Evolutionary conservation across 30 jellyfish, hydroid and myxozoan genomes (phyloP).

Genomic region (Chrysaora quinquecirrha): DNA sequence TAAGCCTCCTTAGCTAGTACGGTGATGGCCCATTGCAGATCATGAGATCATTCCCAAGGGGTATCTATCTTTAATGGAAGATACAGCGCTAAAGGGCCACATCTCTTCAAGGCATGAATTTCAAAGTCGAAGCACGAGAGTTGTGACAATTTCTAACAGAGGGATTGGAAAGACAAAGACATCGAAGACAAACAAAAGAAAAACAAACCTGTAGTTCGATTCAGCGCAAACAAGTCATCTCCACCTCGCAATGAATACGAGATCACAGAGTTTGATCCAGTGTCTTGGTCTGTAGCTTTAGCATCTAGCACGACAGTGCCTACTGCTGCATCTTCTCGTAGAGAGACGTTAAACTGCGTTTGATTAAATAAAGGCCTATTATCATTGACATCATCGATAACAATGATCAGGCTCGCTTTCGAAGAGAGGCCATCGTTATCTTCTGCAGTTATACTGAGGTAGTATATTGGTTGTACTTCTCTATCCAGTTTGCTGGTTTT

Average conservation of each 20-base stretch:
- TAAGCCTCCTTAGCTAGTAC: no score
- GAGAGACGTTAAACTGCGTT: conserved; percentile 37
- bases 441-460: conserved; percentile 27
- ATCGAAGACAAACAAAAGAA: no score
- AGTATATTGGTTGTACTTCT: conserved; percentile 20
- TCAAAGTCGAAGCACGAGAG: no score
- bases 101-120: no score
- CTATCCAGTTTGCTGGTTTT: conserved; percentile 44
- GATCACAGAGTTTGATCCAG: conserved; percentile 63
- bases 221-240: conserved; percentile 41
- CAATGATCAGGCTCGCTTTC: conserved; percentile 43
- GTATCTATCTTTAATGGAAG: no score
- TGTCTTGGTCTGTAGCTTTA: conserved; percentile 74
- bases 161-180: no score
- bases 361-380: conserved; percentile 72
- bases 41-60: no score
- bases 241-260: conserved; percentile 85
- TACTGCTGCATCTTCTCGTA: conserved; percentile 62
- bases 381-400: conserved; percentile 84
- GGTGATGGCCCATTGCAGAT: no score
- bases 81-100: no score
- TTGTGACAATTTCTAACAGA: no score
- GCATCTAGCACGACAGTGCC: conserved; percentile 55
- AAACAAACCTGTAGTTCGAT: conserved; percentile 53
- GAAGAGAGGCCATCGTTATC: conserved; percentile 65